phyloP scores from a whole-genome alignment of 2,113 vertebrate genomes.

The Opisthocomus hoazin region DNA sequence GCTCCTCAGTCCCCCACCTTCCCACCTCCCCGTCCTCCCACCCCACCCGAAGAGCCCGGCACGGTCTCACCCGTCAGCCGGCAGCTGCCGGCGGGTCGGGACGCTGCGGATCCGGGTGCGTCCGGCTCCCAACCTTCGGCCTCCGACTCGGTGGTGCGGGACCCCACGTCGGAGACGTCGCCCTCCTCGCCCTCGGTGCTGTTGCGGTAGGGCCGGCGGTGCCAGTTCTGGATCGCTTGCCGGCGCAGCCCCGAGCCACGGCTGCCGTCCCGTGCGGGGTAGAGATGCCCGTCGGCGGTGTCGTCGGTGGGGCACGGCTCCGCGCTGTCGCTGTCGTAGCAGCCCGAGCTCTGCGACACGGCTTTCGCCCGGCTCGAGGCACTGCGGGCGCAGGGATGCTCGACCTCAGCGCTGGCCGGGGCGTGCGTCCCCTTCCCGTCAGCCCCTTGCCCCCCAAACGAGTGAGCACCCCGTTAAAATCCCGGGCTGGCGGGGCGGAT shows the following conservation, averaged over 20 bases:
- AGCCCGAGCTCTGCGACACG: conserved; percentile 87
- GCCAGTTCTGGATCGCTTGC: conserved; percentile 98
- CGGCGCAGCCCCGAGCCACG: conserved; percentile 89
- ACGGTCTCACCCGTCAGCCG: conserved; percentile 71
- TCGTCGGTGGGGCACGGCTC: conserved; percentile 87
- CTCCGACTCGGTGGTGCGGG: conserved; percentile 93
- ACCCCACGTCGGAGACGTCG: conserved; percentile 91
- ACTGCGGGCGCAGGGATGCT: conserved; percentile 46
- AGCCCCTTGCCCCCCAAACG: rapidly evolving
- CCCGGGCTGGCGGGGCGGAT: rapidly evolving
- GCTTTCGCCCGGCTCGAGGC: conserved; percentile 86
- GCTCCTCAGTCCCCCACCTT: no score
- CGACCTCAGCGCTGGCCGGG: not conserved
- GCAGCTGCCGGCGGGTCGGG: conserved; percentile 70
- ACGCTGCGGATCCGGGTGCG: conserved; percentile 51
- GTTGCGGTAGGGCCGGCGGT: conserved; percentile 92
- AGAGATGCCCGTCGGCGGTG: conserved; percentile 75
- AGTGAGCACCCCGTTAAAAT: rapidly evolving
- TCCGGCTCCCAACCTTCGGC: conserved; percentile 90
- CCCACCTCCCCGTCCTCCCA: not conserved
- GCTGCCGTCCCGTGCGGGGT: conserved; percentile 63
- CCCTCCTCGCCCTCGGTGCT: conserved; percentile 96
- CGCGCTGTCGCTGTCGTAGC: conserved; percentile 93
- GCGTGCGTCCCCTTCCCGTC: rapidly evolving
- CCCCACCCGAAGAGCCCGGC: rapidly evolving